Percentiles rank a stretch among this genome's conserved stretches.
phyloP scores from a whole-genome alignment of 2,888 invertebrate species.

The Lasiommata megera region DNA sequence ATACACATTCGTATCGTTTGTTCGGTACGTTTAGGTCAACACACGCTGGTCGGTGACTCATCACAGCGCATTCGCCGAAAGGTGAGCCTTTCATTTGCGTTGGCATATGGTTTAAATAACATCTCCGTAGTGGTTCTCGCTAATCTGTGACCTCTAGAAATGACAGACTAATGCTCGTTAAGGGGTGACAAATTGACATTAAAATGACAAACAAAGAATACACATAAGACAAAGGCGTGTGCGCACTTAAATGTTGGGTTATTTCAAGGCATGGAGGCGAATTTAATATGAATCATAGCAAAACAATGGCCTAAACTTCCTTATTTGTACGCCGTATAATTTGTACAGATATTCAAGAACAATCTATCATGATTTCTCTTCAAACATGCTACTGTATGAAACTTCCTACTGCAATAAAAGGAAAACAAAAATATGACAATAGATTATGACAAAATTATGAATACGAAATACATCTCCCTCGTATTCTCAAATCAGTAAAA shows the following conservation, averaged over 20 bases:
- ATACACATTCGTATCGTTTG: slow-evolving; percentile 39
- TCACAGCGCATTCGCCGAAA: slow-evolving; percentile 46
- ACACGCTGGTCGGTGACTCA: slow-evolving; percentile 64
- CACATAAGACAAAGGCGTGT: neutral
- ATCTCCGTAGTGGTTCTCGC: neutral
- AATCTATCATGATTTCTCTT: neutral
- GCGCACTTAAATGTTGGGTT: neutral
- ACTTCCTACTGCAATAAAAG: neutral
- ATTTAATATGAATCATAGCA: slow-evolving; percentile 18
- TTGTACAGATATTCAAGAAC: neutral
- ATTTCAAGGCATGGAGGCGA: slow-evolving; percentile 8
- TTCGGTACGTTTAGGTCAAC: slow-evolving; percentile 54
- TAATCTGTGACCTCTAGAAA: slow-evolving; percentile 8
- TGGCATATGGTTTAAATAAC: slow-evolving; percentile 1
- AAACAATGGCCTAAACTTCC: slow-evolving; percentile 17
- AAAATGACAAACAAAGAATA: neutral
- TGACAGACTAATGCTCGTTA: slow-evolving; percentile 3
- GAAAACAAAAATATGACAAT: too few species aligned
- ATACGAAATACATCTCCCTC: too few species aligned
- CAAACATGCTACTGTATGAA: neutral
- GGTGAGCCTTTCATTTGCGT: slow-evolving; percentile 32
- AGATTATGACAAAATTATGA: too few species aligned
- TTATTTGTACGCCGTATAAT: neutral
- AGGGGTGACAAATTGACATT: neutral
- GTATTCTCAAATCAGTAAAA: too few species aligned